phyloP scores from a whole-genome alignment of 2,797 vertebrate species.

The Meda fulgida region DNA sequence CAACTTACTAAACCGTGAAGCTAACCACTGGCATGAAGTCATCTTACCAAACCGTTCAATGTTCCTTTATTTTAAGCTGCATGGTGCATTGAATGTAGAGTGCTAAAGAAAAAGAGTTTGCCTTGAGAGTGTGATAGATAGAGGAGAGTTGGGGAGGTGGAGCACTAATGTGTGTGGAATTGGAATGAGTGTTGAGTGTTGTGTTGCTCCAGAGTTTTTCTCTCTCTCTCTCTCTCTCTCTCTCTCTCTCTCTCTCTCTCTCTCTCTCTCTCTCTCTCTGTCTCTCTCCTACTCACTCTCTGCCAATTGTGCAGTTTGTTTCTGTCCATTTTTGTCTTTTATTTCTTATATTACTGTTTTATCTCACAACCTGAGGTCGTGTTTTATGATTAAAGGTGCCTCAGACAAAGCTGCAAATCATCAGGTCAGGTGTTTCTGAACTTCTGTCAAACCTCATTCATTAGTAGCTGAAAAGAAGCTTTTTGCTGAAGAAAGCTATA shows the following conservation, averaged over 20 bases:
- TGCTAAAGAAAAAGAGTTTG: background rate
- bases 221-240: background rate
- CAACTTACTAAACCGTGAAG: background rate
- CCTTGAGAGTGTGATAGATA: background rate
- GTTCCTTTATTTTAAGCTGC: background rate
- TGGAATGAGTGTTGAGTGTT: constrained; percentile 26
- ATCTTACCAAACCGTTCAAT: background rate
- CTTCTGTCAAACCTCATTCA: background rate
- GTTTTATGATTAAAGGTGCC: background rate
- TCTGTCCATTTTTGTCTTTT: background rate
- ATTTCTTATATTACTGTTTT: background rate
- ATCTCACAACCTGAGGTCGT: background rate
- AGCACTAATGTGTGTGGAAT: constrained; percentile 37
- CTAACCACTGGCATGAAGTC: background rate
- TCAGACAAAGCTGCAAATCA: background rate
- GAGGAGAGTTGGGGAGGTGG: constrained; percentile 1
- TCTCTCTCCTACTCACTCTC: background rate
- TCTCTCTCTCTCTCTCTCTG: background rate
- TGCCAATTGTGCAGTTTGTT: background rate
- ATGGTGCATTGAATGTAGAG: background rate
- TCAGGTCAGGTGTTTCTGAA: background rate
- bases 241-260: background rate
- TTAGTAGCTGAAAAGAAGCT: background rate
- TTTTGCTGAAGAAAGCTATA: background rate
- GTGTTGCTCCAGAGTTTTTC: constrained; percentile 3